These are phyloP conservation scores for Paracentrotus lividus DNA, from an alignment of 53 echinoderm and acorn worm genomes.

Conservation along the genomic window DNA sequence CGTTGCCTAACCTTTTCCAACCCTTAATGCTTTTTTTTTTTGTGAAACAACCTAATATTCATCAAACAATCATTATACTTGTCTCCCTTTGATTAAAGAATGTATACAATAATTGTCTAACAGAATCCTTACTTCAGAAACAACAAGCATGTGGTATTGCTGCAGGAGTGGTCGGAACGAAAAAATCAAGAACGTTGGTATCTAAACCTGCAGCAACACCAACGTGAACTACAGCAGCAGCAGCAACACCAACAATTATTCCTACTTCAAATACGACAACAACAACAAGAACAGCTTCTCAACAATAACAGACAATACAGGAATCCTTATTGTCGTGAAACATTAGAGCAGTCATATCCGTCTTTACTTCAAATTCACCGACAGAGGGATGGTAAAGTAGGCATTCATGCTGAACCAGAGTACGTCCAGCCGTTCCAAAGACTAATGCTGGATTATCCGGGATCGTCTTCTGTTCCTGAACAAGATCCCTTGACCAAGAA, in stretches of 20 bases:
- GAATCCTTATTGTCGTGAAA: too few species aligned
- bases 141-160: neutral
- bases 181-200: neutral
- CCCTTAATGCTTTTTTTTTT: too few species aligned
- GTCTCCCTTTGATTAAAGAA: too few species aligned
- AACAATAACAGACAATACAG: too few species aligned
- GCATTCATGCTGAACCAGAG: neutral
- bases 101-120: too few species aligned
- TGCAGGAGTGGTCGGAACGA: neutral
- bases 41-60: too few species aligned
- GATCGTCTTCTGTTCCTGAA: neutral
- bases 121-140: neutral
- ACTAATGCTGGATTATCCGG: neutral
- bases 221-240: neutral
- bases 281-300: neutral
- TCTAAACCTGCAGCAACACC: neutral
- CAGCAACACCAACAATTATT: neutral
- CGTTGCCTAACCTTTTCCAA: too few species aligned
- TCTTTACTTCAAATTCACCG: neutral
- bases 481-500: neutral
- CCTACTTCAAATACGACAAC: neutral
- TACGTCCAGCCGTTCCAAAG: neutral
- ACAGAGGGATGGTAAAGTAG: neutral
- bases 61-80: too few species aligned
- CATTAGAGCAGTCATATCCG: too few species aligned